Conservation (phyloP, 1,140 invertebrate species). For the Bemisia tabaci region DNA sequence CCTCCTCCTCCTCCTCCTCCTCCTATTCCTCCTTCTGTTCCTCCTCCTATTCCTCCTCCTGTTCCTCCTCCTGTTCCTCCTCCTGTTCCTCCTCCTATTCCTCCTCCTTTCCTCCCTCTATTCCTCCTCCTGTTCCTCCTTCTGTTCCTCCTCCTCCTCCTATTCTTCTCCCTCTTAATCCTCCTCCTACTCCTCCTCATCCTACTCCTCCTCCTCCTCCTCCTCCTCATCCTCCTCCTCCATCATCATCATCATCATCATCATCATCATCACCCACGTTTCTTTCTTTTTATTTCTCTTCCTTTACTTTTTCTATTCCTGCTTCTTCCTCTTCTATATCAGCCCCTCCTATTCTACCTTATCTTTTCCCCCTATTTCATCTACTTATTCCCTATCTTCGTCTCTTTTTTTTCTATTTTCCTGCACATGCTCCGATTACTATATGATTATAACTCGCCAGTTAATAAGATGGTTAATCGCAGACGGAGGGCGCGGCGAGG, state of each 20-base stretch:
- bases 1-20: background rate
- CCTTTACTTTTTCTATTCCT: background rate
- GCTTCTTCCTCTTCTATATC: background rate
- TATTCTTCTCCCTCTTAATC: background rate
- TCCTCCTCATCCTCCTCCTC: background rate
- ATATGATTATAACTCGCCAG: no score
- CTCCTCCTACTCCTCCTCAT: background rate
- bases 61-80: background rate
- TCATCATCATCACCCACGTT: background rate
- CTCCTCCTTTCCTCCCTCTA: background rate
- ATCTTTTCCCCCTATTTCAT: background rate
- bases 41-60: background rate
- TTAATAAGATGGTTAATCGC: no score
- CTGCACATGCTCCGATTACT: no score
- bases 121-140: background rate
- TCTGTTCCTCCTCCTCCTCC: background rate
- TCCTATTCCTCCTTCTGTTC: background rate
- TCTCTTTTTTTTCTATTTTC: background rate
- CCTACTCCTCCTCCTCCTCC: background rate
- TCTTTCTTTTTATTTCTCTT: background rate
- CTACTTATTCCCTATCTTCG: background rate
- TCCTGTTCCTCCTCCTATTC: background rate
- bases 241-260: background rate
- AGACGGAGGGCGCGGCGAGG: no score
- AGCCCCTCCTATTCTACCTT: background rate